A percentile compares a stretch with the other conserved stretches of the same genome.
Conservation (phyloP, 2,113 vertebrate species). For the Cyanistes caeruleus region DNA sequence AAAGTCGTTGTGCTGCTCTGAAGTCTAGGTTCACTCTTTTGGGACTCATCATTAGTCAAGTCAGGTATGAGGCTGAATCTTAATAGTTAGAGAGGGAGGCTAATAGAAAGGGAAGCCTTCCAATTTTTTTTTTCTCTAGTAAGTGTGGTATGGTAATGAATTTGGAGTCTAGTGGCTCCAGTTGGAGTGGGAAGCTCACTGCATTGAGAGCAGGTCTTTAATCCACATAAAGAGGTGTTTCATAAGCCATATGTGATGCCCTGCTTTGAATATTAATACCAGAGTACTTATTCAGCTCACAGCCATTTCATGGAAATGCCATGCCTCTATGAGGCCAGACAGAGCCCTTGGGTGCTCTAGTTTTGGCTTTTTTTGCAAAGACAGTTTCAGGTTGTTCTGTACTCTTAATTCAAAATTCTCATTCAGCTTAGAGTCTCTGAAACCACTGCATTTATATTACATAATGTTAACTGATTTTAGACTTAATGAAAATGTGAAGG, state of each 20-base stretch:
- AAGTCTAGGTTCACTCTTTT: slow-evolving; percentile 6
- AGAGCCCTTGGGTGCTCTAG: background rate
- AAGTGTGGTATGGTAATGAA: slow-evolving; percentile 44
- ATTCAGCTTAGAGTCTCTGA: slow-evolving; percentile 33
- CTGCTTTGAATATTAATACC: slow-evolving; percentile 61
- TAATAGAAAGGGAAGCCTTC: slow-evolving; percentile 44
- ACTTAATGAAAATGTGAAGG: slow-evolving; percentile 43
- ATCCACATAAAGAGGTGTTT: slow-evolving; percentile 47
- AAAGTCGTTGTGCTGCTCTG: background rate
- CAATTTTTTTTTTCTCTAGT: background rate
- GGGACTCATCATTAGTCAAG: slow-evolving; percentile 22
- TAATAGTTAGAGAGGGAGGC: slow-evolving; percentile 2
- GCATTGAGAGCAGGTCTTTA: slow-evolving; percentile 34
- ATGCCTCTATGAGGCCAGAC: slow-evolving; percentile 1
- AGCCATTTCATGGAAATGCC: slow-evolving; percentile 1
- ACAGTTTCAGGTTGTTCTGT: slow-evolving; percentile 5
- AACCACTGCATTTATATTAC: slow-evolving; percentile 21
- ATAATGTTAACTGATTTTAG: slow-evolving; percentile 47
- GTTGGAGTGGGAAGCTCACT: slow-evolving; percentile 6
- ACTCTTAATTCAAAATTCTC: slow-evolving; percentile 31
- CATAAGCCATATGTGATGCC: slow-evolving; percentile 30
- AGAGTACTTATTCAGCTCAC: slow-evolving; percentile 35
- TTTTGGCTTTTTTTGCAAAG: background rate
- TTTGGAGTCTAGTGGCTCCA: slow-evolving; percentile 11
- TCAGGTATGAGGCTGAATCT: slow-evolving; percentile 33